phyloP scores from a whole-genome alignment of 2,888 invertebrate species.

The Cataglyphis albicans region DNA sequence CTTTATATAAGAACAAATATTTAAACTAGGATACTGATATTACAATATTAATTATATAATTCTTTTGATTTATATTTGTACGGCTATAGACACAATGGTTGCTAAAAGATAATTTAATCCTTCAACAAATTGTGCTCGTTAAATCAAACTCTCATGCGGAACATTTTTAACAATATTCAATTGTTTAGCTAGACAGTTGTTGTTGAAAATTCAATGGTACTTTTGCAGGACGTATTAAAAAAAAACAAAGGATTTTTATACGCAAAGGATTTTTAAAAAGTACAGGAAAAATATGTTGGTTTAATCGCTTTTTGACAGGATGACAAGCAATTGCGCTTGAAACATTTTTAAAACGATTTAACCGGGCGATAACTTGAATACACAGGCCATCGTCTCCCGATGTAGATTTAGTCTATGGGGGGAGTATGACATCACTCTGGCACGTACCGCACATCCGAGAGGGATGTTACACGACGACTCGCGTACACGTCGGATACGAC shows the following conservation, averaged over 20 bases:
- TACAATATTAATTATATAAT: neutral
- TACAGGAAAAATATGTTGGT: neutral
- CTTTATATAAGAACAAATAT: neutral
- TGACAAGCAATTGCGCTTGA: neutral
- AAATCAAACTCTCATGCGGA: neutral
- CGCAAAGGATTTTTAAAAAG: neutral
- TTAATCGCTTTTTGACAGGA: neutral
- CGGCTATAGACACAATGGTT: neutral
- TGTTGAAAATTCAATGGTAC: neutral
- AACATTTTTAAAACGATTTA: conserved; percentile 10
- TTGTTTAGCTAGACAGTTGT: conserved; percentile 4
- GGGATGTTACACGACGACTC: conserved; percentile 27
- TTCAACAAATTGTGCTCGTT: neutral
- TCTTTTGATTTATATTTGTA: neutral
- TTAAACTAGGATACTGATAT: neutral
- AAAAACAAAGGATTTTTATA: neutral
- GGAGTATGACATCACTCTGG: conserved; percentile 13
- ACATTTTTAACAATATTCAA: neutral
- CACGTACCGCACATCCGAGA: conserved; percentile 30
- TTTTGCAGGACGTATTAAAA: neutral
- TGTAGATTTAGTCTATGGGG: conserved; percentile 13
- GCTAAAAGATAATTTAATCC: neutral
- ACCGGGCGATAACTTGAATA: neutral
- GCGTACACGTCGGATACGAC: conserved; percentile 44
- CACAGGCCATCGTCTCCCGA: neutral